Base-by-base conservation (phyloP, 2,888 invertebrate species). In the Bimastos eiseni region DNA sequence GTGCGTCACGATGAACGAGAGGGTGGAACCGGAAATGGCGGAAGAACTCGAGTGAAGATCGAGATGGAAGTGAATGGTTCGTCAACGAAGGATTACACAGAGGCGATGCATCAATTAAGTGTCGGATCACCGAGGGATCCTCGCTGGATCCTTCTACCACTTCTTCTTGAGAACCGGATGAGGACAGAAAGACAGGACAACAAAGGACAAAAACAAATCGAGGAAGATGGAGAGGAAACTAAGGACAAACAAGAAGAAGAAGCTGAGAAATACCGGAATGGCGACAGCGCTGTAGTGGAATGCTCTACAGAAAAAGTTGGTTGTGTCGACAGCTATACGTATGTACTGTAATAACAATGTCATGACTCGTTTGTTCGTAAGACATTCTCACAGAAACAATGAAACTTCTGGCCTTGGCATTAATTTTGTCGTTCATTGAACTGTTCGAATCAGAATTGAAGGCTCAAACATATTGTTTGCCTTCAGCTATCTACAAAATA, bases 161-260 rank as follows among this genome's bases (percentile, higher is more conserved):
- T n/a, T 0, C 70, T 70, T n/a, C 70, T 88, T 30, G 88, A 88
- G 38, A 88, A 37, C 36, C 37, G 88, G 38, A 38, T 37, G 88
- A 21, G 88, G n/a, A 36, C 90, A 13, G 86, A 83, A 30, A 70
- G 83, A 70, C 83, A 91, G 70, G 90, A 91, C 70, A 8, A 91
- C 90, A 44, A 91, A 90, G 90, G 84, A 83, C 90, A 83, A 90
- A 83, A 44, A 91, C 37, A 30, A 91, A 21, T 24, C 83, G 36
- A 44, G 44, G 89, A 70, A n/a, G 70, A 88, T 38, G 86, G 88
- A 83, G 89, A 90, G 5, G 89, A 90, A 83, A 83, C 55, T 41
- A 70, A 88, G 34, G 89, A 90, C n/a, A 89, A 91, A 36, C 33
- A 83, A 34, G 44, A 89, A 33, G 70, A 90, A 21, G 90, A 70